Conservation (phyloP, 2,797 vertebrate species). For the Rhinichthys osculus region DNA sequence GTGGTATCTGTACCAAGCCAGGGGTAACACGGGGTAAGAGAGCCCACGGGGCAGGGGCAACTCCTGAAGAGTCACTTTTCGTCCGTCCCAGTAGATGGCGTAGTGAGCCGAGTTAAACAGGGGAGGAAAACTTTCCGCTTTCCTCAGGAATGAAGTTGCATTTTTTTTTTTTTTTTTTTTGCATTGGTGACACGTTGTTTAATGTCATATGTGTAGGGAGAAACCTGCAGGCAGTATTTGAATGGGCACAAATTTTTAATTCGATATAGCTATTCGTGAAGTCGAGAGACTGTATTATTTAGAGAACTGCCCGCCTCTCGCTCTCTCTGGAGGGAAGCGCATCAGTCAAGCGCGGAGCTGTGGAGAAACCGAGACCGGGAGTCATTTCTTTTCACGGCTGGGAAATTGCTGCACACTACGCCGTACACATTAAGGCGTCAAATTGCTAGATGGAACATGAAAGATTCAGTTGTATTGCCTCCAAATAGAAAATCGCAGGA, state of each 20-base stretch:
- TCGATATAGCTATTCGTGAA: constrained; percentile 49
- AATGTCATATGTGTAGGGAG: constrained; percentile 31
- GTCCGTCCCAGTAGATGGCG: constrained; percentile 82
- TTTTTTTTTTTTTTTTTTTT: constrained; percentile 34
- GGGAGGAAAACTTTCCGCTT: constrained; percentile 41
- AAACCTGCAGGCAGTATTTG: constrained; percentile 46
- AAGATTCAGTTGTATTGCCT: constrained; percentile 67
- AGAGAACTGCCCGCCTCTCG: constrained; percentile 47
- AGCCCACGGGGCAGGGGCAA: constrained; percentile 60
- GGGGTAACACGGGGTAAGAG: constrained; percentile 73
- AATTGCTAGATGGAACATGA: constrained; percentile 69
- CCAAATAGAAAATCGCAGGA: constrained; percentile 71
- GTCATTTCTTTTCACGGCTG: constrained; percentile 63
- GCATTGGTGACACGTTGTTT: constrained; percentile 53
- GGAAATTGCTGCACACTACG: constrained; percentile 66
- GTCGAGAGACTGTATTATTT: constrained; percentile 59
- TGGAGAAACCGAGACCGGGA: constrained; percentile 57
- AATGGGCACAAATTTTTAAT: constrained; percentile 54
- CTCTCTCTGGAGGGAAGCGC: constrained; percentile 58
- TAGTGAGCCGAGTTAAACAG: constrained; percentile 70
- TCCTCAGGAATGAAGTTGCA: constrained; percentile 51
- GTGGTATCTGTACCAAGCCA: constrained; percentile 71
- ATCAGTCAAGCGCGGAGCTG: constrained; percentile 61
- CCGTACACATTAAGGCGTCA: constrained; percentile 71
- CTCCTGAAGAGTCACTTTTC: constrained; percentile 51